Conservation (phyloP, 1,140 invertebrate species). For the Mylabris phalerata region DNA sequence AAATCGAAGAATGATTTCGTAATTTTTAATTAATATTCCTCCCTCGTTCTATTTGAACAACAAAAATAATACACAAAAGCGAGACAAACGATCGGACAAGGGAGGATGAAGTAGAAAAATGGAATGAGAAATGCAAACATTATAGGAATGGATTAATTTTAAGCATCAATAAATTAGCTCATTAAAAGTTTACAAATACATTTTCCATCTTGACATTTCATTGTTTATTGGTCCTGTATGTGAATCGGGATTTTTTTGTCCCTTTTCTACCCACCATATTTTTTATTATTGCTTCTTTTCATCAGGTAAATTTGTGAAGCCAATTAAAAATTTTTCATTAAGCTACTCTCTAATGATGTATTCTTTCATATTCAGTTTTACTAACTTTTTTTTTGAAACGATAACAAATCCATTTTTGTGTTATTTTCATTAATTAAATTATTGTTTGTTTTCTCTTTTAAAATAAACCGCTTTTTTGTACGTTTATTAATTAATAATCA, state of each 20-base stretch:
- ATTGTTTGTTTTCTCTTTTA: too few species aligned
- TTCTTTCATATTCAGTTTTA: too few species aligned
- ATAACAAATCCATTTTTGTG: too few species aligned
- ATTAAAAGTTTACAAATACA: conserved; percentile 20
- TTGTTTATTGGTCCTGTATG: conserved; percentile 9
- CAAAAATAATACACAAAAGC: conserved; percentile 1
- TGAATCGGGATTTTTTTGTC: neutral
- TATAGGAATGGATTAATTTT: conserved; percentile 16
- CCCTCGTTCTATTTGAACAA: conserved; percentile 3
- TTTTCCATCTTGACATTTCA: conserved; percentile 12
- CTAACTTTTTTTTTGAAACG: too few species aligned
- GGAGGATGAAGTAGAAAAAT: neutral
- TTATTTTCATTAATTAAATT: too few species aligned
- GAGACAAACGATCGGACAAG: too few species aligned
- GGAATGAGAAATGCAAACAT: conserved; percentile 5
- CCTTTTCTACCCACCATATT: too few species aligned
- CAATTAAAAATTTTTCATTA: too few species aligned
- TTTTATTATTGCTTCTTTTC: too few species aligned
- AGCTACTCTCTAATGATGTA: too few species aligned
- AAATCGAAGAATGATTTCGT: neutral
- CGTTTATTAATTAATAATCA: conserved; percentile 14
- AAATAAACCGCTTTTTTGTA: neutral
- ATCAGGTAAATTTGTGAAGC: too few species aligned
- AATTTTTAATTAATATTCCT: conserved; percentile 16
- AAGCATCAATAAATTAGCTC: conserved; percentile 19